Evolutionary conservation across 2,888 invertebrate species (phyloP), one percentile per base, ranked within the genome.

Genomic region (Dendrolimus pini): DNA sequence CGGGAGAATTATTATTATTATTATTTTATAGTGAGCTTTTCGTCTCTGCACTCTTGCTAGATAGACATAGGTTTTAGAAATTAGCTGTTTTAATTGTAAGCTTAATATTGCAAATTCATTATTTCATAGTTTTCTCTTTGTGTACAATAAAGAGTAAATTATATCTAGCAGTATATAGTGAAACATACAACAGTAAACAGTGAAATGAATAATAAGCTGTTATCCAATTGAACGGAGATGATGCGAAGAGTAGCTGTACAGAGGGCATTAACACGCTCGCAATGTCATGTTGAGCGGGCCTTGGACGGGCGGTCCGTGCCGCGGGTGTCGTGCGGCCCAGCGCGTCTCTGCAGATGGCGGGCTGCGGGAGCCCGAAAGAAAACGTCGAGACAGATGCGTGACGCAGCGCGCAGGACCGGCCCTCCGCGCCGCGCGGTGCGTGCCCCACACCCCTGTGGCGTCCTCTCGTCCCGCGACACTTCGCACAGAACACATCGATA

Each of bases 341-440:
- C 73, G 73, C 80, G 74, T 77, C 83, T 84, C 82, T 88, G 87
- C 88, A 82, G 89, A 84, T 85, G 82, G 80, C 79, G 74, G 74
- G 77, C 71, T 82, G 82, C 83, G 84, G 80, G 82, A 78, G 78
- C 82, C 83, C 85, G 83, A 83, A 85, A 82, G 85, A 75, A 82
- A 74, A 68, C 78, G 77, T 73, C 80, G 82, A 85, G 87, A 85
- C 78, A 83, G 85, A 88, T 89, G 89, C 89, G 89, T 89, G 86
- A 85, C 89, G 89, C 89, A 89, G 82, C 86, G 89, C 89, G 89
- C 89, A 89, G 88, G 86, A 84, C 69, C 84, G 74, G 71, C 75
- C 64, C 82, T 78, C 80, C 81, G 70, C 77, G 65, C 77, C 78
- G 72, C 75, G 77, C 80, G 80, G 78, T 78, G 81, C 75, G 76